Percentiles rank a stretch among this genome's conserved stretches.
These are phyloP conservation scores for Cisticola juncidis DNA, from an alignment of 2,113 vertebrate genomes.

Conservation along the genomic window DNA sequence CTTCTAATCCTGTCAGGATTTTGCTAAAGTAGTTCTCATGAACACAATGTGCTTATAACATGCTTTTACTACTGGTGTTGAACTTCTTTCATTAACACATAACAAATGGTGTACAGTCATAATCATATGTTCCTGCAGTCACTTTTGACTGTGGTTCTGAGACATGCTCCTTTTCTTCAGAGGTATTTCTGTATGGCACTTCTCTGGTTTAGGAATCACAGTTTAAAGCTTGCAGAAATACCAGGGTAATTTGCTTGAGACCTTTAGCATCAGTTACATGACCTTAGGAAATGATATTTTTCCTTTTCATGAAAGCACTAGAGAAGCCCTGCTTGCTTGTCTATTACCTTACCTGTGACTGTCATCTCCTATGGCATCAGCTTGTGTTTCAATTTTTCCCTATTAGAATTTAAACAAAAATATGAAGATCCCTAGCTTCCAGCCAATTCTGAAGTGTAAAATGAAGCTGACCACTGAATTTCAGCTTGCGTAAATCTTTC, in stretches of 20 bases:
- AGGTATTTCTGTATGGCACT: background rate
- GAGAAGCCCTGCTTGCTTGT: background rate
- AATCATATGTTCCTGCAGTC: background rate
- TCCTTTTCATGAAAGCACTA: background rate
- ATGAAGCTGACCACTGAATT: background rate
- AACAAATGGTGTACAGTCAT: background rate
- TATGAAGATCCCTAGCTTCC: background rate
- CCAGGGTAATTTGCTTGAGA: background rate
- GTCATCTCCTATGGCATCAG: background rate
- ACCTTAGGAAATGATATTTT: background rate
- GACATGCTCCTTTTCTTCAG: background rate
- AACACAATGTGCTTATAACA: rapidly evolving
- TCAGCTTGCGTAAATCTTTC: background rate
- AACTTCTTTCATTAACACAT: background rate
- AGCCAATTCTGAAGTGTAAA: background rate
- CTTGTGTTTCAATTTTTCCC: background rate
- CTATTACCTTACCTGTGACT: background rate
- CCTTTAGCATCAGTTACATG: background rate
- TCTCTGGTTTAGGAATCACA: background rate
- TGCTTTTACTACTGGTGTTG: background rate
- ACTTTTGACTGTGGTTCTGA: background rate
- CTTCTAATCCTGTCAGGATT: background rate
- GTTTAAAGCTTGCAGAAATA: background rate
- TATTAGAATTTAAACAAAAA: background rate
- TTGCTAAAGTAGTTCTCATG: background rate